These are phyloP conservation scores for Amblyraja radiata DNA, from an alignment of 2,797 vertebrate genomes.

Conservation along the genomic window DNA sequence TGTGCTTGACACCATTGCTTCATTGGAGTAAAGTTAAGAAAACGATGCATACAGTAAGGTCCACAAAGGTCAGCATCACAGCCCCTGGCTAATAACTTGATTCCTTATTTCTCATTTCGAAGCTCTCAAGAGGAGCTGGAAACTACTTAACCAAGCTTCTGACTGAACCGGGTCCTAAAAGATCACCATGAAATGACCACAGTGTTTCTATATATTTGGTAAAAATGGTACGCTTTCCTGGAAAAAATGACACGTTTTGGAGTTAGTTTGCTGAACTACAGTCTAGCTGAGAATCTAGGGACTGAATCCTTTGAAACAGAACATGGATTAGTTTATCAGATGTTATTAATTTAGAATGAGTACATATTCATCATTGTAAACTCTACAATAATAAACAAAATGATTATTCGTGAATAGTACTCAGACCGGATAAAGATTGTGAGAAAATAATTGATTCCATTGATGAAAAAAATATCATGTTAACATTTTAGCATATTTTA, in stretches of 20 bases:
- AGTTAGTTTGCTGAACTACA: not conserved
- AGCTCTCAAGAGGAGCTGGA: not conserved
- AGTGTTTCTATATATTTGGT: not conserved
- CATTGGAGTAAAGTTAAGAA: conserved; percentile 31
- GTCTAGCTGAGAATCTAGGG: not conserved
- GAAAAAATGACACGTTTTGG: not conserved
- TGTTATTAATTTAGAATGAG: not conserved
- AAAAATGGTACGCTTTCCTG: not conserved
- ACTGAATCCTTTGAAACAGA: not conserved
- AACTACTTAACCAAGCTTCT: not conserved
- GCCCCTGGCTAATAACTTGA: conserved; percentile 13
- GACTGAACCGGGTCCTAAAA: not conserved
- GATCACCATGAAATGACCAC: not conserved
- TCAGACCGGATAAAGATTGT: not conserved
- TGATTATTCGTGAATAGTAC: not conserved
- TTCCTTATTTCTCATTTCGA: conserved; percentile 17
- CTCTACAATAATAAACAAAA: not conserved
- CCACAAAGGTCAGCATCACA: not conserved
- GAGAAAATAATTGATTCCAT: not conserved
- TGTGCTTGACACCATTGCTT: conserved; percentile 3
- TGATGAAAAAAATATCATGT: not conserved
- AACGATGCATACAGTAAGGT: not conserved
- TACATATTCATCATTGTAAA: not conserved
- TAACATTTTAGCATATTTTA: not conserved
- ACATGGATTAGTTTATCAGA: not conserved